phyloP scores from a whole-genome alignment of 2,888 invertebrate genomes.

The Drosophila prolongata region DNA sequence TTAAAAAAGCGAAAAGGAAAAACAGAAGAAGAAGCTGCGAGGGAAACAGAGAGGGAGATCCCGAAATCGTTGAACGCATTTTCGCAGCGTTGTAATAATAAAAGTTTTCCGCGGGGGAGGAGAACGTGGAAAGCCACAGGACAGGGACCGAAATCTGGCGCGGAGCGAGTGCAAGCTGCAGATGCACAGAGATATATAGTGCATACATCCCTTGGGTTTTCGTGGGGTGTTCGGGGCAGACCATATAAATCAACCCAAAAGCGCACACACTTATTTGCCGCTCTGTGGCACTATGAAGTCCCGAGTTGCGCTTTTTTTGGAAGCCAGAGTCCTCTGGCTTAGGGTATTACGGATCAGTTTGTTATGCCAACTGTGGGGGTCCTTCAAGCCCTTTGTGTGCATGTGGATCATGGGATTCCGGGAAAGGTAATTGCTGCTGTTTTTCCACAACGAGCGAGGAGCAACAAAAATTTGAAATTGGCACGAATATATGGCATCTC shows the following conservation, averaged over 20 bases:
- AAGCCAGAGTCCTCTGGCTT: not conserved
- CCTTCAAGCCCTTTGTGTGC: not conserved
- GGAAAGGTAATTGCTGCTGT: conserved; percentile 5
- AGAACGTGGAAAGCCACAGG: conserved; percentile 10
- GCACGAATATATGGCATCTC: not conserved
- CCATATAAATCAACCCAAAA: conserved; percentile 67
- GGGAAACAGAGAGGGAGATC: conserved; percentile 34
- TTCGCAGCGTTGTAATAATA: conserved; percentile 70
- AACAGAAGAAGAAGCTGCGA: conserved; percentile 31
- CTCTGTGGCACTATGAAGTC: conserved; percentile 54
- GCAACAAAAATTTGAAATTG: not conserved
- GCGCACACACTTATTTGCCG: conserved; percentile 59
- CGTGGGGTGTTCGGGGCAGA: conserved; percentile 16
- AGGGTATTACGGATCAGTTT: conserved; percentile 23
- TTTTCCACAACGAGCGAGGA: not conserved
- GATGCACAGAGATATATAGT: conserved; percentile 43
- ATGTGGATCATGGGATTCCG: conserved; percentile 8
- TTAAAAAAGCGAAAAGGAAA: conserved; percentile 45
- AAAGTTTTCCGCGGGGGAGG: conserved; percentile 60
- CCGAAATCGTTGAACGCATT: conserved; percentile 71
- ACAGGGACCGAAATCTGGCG: conserved; percentile 31
- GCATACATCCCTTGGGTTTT: conserved; percentile 38
- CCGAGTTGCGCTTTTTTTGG: conserved; percentile 14
- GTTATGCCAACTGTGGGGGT: not conserved
- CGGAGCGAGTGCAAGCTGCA: conserved; percentile 35